Conservation (phyloP, 2,888 invertebrate species). For the Drosophila engyochracea region DNA sequence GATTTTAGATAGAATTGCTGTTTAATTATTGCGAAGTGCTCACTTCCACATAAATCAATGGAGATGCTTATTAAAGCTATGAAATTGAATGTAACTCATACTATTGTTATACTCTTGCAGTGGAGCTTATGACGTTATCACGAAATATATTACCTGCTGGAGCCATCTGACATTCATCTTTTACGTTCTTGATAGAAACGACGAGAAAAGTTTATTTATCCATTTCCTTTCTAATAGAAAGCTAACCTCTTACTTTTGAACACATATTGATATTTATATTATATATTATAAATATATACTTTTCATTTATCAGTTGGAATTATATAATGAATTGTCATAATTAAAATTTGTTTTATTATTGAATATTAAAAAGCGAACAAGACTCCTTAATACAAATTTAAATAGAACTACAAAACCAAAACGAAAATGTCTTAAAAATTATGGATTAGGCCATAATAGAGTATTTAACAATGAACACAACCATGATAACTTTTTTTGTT, state of each 20-base stretch:
- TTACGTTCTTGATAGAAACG: neutral
- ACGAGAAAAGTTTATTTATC: neutral
- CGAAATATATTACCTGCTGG: neutral
- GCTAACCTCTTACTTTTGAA: neutral
- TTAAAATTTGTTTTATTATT: neutral
- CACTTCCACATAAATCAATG: neutral
- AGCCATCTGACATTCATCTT: neutral
- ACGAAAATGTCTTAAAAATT: neutral
- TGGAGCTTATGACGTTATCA: neutral
- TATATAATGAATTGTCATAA: neutral
- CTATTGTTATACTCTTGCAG: neutral
- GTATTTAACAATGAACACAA: neutral
- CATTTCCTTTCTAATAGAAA: neutral
- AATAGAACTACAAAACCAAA: neutral
- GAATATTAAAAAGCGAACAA: neutral
- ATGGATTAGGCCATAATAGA: neutral
- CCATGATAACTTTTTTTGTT: neutral
- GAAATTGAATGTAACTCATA: conserved; percentile 3
- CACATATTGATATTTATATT: neutral
- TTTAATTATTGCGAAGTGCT: conserved; percentile 11
- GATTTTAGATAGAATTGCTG: conserved; percentile 2
- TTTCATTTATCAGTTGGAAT: neutral
- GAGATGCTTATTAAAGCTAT: conserved; percentile 16
- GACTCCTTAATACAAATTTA: neutral
- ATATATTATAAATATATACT: too few relatives aligned